Conservation (phyloP, 2,888 invertebrate species). For the Marasmarcha lunaedactyla region DNA sequence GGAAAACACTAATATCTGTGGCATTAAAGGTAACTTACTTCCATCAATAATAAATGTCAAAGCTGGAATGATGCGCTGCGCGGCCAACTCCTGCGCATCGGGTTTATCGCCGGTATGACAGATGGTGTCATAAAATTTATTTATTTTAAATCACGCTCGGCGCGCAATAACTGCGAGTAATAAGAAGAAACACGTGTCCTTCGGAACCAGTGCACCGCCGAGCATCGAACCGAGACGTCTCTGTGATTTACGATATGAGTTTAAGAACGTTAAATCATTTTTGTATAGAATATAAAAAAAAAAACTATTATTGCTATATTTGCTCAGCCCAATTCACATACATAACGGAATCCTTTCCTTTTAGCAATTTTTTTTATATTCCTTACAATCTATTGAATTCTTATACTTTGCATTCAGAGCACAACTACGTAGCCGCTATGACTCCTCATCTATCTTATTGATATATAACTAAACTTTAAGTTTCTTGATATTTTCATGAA, state of each 20-base stretch:
- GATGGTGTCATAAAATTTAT: slow-evolving; percentile 63
- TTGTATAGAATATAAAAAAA: slow-evolving; percentile 63
- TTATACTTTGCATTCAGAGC: too few relatives aligned
- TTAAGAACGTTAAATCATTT: slow-evolving; percentile 63
- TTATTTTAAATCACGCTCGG: slow-evolving; percentile 56
- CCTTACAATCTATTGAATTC: too few relatives aligned
- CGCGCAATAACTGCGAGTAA: slow-evolving; percentile 45
- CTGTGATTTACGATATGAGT: slow-evolving; percentile 62
- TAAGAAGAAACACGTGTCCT: slow-evolving; percentile 61
- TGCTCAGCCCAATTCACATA: too few relatives aligned
- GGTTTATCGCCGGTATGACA: slow-evolving; percentile 60
- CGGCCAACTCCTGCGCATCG: slow-evolving; percentile 37
- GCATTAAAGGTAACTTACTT: slow-evolving; percentile 48
- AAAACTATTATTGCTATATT: slow-evolving; percentile 47
- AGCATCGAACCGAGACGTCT: slow-evolving; percentile 42
- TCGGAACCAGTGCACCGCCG: slow-evolving; percentile 38
- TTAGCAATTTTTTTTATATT: too few relatives aligned
- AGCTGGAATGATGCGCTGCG: slow-evolving; percentile 31
- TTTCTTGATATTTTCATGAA: slow-evolving; percentile 44
- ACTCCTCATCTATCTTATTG: too few relatives aligned
- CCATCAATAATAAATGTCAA: slow-evolving; percentile 58
- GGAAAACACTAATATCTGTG: slow-evolving; percentile 34
- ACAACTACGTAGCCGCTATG: too few relatives aligned
- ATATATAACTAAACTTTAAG: slow-evolving; percentile 29
- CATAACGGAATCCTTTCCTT: too few relatives aligned